Base-by-base conservation (phyloP, 1,140 invertebrate genomes). In the Drosophila aff. region DNA sequence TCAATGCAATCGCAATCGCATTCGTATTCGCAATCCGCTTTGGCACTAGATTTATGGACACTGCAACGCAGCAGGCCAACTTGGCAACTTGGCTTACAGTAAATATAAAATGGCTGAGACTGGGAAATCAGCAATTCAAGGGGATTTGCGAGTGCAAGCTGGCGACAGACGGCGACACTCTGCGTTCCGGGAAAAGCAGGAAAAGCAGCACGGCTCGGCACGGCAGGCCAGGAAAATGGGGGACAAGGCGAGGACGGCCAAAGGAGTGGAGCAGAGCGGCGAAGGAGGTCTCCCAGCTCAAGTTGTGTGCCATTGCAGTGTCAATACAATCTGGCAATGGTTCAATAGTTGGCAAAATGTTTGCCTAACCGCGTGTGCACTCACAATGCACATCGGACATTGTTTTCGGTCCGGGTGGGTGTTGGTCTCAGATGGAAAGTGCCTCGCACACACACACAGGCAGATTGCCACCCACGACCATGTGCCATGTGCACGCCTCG, bases 291-390 rank as follows among this genome's bases (percentile, higher is more conserved):
- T 47, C 43, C 68, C 41, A 61, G 49, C 69, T 78, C 63, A 59
- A 76, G 81, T 61, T 79, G 61, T 75, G 61, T 60, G 76, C 61
- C 59, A 47, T 64, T 41, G 72, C 73, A 86, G 63, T 79, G 76
- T 86, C 85, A 89, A 90, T 89, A 85, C 85, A 81, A 89, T 82
- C 78, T 84, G 65, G 85, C 85, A 89, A 79, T 85, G 81, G 85
- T 89, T 89, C 85, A 90, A 89, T 89, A 79, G 85, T 90, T 89
- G 85, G 80, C 71, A 90, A 90, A 90, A 89, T 90, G 85, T 89
- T 89, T 89, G 85, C 64, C 79, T 85, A 89, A 89, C 85, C 85
- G 79, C 85, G 78, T 89, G 79, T 69, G 74, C 82, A 81, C 82
- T 76, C 82, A 81, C 82, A 85, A 85, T 75, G 78, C 82, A 67